These are phyloP conservation scores for Xanthorhoe spadicearia DNA, from an alignment of 2,888 invertebrate genomes.

Conservation along the genomic window DNA sequence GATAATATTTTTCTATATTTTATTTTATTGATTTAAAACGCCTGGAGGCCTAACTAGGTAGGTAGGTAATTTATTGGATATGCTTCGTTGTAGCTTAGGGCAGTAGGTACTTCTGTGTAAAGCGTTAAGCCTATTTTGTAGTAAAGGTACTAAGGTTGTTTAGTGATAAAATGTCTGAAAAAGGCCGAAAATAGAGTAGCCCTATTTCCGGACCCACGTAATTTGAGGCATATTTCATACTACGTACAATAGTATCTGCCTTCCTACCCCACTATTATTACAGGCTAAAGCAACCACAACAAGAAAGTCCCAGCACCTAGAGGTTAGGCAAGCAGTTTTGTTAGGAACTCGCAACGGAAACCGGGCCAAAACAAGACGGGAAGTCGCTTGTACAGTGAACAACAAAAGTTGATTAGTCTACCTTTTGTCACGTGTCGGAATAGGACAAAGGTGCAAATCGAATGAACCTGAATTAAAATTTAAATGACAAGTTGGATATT, in stretches of 20 bases:
- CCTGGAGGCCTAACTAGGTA: too few species aligned
- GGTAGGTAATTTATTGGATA: too few species aligned
- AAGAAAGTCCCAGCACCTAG: slow-evolving; percentile 17
- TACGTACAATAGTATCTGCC: neutral
- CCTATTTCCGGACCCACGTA: neutral
- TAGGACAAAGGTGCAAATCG: too few species aligned
- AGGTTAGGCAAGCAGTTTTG: slow-evolving; percentile 29
- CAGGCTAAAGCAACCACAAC: slow-evolving; percentile 12
- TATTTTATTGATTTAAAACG: too few species aligned
- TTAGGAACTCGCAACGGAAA: slow-evolving; percentile 52
- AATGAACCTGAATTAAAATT: too few species aligned
- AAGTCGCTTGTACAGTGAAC: slow-evolving; percentile 52
- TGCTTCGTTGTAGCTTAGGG: neutral
- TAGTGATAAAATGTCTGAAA: neutral
- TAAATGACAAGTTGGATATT: too few species aligned
- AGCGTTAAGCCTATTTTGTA: neutral
- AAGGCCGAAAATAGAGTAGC: neutral
- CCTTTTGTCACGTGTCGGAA: neutral
- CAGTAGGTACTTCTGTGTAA: neutral
- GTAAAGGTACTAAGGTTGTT: neutral
- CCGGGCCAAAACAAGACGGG: slow-evolving; percentile 65
- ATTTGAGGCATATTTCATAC: neutral
- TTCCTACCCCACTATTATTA: slow-evolving; percentile 3
- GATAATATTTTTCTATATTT: too few species aligned
- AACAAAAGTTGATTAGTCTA: neutral